These are phyloP conservation scores for Protaetia brevitarsis DNA, from an alignment of 1,140 invertebrate species.

Conservation along the genomic window DNA sequence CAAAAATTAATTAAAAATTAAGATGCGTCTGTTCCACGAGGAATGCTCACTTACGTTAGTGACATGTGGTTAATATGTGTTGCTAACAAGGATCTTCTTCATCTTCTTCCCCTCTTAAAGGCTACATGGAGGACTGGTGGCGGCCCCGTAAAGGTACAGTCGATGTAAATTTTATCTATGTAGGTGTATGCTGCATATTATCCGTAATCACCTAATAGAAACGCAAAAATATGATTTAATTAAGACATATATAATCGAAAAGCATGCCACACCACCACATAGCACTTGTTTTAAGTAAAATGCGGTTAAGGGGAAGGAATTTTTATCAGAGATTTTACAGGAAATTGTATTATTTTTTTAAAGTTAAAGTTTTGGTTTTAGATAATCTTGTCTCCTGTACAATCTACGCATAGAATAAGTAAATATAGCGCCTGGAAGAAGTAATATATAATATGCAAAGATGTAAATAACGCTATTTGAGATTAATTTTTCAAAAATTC, in stretches of 20 bases:
- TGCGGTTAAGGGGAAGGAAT: not conserved
- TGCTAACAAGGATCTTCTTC: constrained; percentile 81
- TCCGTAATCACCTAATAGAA: not conserved
- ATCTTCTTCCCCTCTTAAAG: constrained; percentile 89
- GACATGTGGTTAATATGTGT: constrained; percentile 44
- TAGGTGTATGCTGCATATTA: not conserved
- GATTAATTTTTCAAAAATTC: no score
- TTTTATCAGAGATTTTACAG: no score
- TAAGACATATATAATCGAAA: not conserved
- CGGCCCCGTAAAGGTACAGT: constrained; percentile 85
- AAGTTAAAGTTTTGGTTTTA: no score
- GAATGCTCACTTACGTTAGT: constrained; percentile 26
- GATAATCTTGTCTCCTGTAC: no score
- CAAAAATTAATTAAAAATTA: not conserved
- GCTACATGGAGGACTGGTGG: constrained; percentile 96
- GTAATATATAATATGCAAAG: no score
- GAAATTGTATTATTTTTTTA: no score
- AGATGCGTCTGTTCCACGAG: constrained; percentile 5
- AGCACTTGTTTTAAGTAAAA: not conserved
- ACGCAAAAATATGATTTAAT: not conserved
- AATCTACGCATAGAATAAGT: no score
- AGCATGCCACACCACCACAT: constrained; percentile 14
- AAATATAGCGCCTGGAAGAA: no score
- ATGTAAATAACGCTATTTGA: no score
- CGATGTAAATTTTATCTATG: constrained; percentile 7